phyloP scores from a whole-genome alignment of 2,888 invertebrate genomes.

The Philopedon plagiatum region DNA sequence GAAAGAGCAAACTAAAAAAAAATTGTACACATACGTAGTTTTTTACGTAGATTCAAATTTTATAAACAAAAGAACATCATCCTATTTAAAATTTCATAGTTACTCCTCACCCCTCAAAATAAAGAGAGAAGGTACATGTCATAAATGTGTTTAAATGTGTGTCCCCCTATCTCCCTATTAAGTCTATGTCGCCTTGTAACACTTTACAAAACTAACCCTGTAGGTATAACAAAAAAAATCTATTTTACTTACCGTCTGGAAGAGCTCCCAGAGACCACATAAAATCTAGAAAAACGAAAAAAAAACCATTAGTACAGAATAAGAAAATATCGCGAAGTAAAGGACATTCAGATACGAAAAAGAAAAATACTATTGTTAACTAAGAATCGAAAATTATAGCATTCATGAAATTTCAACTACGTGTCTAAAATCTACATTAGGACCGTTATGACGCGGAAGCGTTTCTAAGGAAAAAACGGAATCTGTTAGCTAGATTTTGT shows the following conservation, averaged over 20 bases:
- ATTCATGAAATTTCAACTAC: slow-evolving; percentile 70
- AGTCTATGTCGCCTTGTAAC: too few species aligned
- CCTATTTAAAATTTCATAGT: too few species aligned
- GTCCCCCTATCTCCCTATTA: too few species aligned
- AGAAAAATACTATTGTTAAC: slow-evolving; percentile 45
- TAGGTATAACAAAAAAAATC: not conserved
- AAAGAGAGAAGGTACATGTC: too few species aligned
- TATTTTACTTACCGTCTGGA: slow-evolving; percentile 89
- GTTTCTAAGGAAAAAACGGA: slow-evolving; percentile 50
- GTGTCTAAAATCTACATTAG: slow-evolving; percentile 64
- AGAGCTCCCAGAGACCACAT: slow-evolving; percentile 99
- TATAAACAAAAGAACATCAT: too few species aligned
- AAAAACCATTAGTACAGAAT: slow-evolving; percentile 61
- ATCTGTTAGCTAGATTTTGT: slow-evolving; percentile 42
- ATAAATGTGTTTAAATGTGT: too few species aligned
- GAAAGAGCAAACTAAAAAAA: too few species aligned
- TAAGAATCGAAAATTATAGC: slow-evolving; percentile 59
- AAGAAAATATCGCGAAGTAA: slow-evolving; percentile 9
- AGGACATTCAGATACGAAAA: slow-evolving; percentile 31
- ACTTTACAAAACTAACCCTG: too few species aligned
- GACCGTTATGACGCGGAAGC: slow-evolving; percentile 52
- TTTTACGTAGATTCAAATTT: too few species aligned
- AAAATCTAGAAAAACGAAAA: slow-evolving; percentile 87
- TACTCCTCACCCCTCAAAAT: too few species aligned
- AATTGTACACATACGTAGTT: too few species aligned